Evolutionary conservation across 2,797 vertebrate genomes (phyloP).

Genomic region (Danio tinwini): DNA sequence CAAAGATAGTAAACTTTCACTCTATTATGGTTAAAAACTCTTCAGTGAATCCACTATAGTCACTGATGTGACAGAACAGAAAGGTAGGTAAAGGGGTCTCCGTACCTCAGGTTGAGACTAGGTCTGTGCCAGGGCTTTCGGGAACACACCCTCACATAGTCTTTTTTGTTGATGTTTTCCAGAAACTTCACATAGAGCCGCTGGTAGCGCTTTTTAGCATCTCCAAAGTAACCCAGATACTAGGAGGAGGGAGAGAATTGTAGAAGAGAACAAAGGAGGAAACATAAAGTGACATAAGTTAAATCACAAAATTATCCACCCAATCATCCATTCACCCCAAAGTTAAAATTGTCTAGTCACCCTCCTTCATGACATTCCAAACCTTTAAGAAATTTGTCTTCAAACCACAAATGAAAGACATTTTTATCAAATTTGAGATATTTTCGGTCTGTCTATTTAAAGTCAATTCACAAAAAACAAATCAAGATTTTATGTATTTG

Average conservation of each 20-base stretch:
- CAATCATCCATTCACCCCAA: too few relatives aligned
- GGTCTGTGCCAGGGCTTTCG: conserved; percentile 90
- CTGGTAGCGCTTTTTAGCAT: conserved; percentile 92
- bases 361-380: too few relatives aligned
- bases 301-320: neutral
- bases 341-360: too few relatives aligned
- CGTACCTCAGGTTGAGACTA: conserved; percentile 84
- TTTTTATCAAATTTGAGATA: too few relatives aligned
- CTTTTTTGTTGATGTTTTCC: conserved; percentile 95
- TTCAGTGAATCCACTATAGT: too few relatives aligned
- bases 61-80: neutral
- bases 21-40: too few relatives aligned
- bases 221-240: conserved; percentile 93
- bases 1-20: too few relatives aligned
- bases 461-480: too few relatives aligned
- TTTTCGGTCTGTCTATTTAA: too few relatives aligned
- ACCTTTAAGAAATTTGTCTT: too few relatives aligned
- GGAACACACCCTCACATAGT: conserved; percentile 91
- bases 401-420: too few relatives aligned
- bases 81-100: neutral
- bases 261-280: neutral
- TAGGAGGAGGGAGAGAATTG: conserved; percentile 58
- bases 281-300: neutral
- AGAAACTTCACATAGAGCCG: conserved; percentile 93
- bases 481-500: too few relatives aligned